Conservation (phyloP, 2,888 invertebrate genomes). For the Acleris holmiana region DNA sequence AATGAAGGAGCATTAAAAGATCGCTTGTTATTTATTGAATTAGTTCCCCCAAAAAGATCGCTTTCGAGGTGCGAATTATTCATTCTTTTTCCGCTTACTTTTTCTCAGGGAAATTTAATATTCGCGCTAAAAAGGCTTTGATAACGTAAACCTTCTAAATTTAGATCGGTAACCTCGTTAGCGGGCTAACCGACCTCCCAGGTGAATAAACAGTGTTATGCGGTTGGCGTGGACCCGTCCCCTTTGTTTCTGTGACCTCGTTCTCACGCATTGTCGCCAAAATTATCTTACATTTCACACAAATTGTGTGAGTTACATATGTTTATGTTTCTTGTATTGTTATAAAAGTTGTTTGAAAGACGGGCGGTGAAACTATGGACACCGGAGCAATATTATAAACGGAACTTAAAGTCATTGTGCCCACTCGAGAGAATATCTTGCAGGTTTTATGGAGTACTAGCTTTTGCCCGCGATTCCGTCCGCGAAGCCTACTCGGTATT, state of each 20-base stretch:
- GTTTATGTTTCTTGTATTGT: too few relatives aligned
- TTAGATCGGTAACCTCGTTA: conserved; percentile 4
- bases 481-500: too few relatives aligned
- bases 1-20: too few relatives aligned
- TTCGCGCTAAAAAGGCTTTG: conserved; percentile 5
- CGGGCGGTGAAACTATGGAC: too few relatives aligned
- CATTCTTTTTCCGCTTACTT: background rate
- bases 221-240: background rate
- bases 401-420: too few relatives aligned
- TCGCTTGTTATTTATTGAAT: too few relatives aligned
- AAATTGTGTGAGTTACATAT: conserved; percentile 3
- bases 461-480: too few relatives aligned
- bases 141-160: conserved; percentile 27
- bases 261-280: conserved; percentile 21
- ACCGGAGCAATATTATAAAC: too few relatives aligned
- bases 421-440: too few relatives aligned
- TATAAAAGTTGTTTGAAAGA: too few relatives aligned
- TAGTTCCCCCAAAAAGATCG: background rate
- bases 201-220: too few relatives aligned
- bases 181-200: background rate
- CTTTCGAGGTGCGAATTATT: background rate
- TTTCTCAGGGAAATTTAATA: conserved; percentile 26
- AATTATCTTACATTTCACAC: conserved; percentile 3
- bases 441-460: too few relatives aligned
- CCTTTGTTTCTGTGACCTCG: conserved; percentile 4